Base-by-base conservation (phyloP, 1,140 invertebrate genomes). In the Delia radicum region DNA sequence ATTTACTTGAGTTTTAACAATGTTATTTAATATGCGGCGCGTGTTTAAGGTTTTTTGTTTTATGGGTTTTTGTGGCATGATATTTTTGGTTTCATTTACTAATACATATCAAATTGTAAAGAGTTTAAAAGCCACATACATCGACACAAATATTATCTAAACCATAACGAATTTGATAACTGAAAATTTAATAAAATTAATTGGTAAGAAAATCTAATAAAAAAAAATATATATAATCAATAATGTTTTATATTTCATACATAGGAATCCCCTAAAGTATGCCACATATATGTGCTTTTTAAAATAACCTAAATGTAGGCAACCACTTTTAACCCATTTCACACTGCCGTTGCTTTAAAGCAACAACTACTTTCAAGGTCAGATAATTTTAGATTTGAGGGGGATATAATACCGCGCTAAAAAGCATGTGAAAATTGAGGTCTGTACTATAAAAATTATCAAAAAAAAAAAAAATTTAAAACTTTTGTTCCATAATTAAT, bases 11-110 rank as follows among this genome's bases (percentile, higher is more conserved):
- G 26, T 65, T 65, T 29, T 31, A 65, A 65, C 62, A 27, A 65
- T 65, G 62, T 65, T 65, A 65, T 65, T 65, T 65, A 65, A 65
- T 65, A 65, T 65, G 62, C 62, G 62, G 62, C 62, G 27, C 62
- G 26, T 69, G 65, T 69, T 33, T 21, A 10, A 8, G 18, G 13
- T 73, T 73, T 10, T 27, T n/a, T 61, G 3, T 55, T 73, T 73
- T 73, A 42, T 75, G 27, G n/a, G 15, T 69, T 69, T 67, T 75
- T 69, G 33, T 75, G 31, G 15, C 29, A 26, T 46, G 15, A 69
- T 13, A 33, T 18, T 75, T 48, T 12, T 26, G 15, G 12, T 67
- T 67, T 18, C 63, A 31, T 31, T 67, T 31, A 67, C 63, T 13
- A 67, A 31, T 18, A 63, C 21, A 21, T 63, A 67, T 67, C 27